These are phyloP conservation scores for Gavia stellata DNA, from an alignment of 2,113 vertebrate species.

Conservation along the genomic window DNA sequence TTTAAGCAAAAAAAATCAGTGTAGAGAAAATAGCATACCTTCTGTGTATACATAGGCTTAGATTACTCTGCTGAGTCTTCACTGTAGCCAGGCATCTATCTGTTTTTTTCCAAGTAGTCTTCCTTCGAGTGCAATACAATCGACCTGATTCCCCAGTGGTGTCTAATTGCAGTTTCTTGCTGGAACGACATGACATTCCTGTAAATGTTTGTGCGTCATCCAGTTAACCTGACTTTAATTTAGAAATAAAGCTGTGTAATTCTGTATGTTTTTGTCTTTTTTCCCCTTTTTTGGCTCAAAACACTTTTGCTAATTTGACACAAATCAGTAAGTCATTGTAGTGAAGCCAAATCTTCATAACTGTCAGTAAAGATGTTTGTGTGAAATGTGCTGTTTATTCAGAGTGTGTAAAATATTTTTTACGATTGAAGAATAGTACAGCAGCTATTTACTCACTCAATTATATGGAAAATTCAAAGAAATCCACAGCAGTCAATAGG, in stretches of 20 bases:
- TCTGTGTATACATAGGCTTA: background rate
- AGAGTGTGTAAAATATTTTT: background rate
- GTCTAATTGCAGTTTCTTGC: background rate
- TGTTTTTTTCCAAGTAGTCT: background rate
- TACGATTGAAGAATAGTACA: background rate
- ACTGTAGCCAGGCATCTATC: background rate
- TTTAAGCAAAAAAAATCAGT: background rate
- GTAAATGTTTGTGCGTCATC: background rate
- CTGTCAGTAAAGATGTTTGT: background rate
- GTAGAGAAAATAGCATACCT: background rate
- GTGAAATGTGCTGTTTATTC: background rate
- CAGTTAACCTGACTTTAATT: background rate
- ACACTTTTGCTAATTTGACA: background rate
- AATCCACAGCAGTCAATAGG: background rate
- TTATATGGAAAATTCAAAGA: background rate
- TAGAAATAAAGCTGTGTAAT: background rate
- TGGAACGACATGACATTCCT: background rate
- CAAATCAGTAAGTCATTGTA: background rate
- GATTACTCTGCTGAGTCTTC: background rate
- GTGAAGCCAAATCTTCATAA: background rate
- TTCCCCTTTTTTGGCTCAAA: accelerated
- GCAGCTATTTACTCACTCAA: background rate
- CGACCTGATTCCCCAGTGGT: accelerated
- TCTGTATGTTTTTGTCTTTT: background rate
- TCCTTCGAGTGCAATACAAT: background rate